Conservation (phyloP, 2,797 vertebrate species). For the Psittacula derbiana region DNA sequence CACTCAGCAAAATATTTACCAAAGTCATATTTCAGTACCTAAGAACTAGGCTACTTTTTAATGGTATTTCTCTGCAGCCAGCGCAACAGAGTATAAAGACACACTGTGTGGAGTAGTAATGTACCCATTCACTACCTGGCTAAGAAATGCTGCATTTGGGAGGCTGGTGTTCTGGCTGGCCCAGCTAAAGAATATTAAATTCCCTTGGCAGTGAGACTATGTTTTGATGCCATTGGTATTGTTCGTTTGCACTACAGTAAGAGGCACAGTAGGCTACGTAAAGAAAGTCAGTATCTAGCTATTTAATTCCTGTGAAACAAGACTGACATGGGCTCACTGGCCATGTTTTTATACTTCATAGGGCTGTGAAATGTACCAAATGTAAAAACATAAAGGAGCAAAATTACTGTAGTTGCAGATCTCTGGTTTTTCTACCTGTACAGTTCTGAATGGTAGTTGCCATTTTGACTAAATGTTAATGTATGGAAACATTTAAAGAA, state of each 20-base stretch:
- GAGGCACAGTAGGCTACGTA: background rate
- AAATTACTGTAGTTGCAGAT: background rate
- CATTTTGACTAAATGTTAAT: background rate
- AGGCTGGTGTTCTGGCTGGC: background rate
- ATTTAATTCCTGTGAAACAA: background rate
- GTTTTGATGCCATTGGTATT: background rate
- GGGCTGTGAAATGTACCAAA: background rate
- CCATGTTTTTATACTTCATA: background rate
- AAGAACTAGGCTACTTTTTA: background rate
- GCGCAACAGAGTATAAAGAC: background rate
- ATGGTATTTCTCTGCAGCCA: constrained; percentile 6
- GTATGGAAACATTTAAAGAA: background rate
- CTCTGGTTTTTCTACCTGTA: background rate
- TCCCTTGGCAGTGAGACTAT: background rate
- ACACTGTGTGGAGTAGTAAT: background rate
- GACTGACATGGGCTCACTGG: background rate
- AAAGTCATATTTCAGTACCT: background rate
- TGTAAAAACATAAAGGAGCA: background rate
- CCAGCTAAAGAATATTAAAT: background rate
- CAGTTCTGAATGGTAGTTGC: background rate
- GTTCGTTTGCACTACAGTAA: background rate
- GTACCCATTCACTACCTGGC: background rate
- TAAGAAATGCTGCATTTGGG: background rate
- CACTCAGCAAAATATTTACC: background rate
- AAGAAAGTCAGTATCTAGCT: background rate